phyloP scores from a whole-genome alignment of 2,113 vertebrate genomes.

The Alligator mississippiensis region DNA sequence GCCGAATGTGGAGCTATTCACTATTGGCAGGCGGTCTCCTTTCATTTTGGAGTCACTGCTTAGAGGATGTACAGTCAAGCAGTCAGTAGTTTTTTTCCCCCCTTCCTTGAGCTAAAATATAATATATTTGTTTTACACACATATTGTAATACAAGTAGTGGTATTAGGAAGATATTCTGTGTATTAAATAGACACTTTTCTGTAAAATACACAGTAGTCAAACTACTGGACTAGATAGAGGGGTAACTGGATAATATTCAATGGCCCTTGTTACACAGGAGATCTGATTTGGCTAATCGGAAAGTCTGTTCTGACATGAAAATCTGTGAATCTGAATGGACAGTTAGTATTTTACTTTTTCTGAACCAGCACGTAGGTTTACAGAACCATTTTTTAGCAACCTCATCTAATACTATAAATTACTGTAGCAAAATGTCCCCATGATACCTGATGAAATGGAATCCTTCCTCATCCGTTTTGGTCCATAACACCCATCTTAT shows the following conservation, averaged over 20 bases:
- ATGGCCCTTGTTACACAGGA: neutral
- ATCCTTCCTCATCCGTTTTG: neutral
- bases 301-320: neutral
- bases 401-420: neutral
- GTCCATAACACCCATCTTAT: neutral
- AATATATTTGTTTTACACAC: neutral
- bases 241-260: conserved; percentile 9
- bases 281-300: neutral
- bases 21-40: neutral
- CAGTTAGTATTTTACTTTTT: conserved; percentile 10
- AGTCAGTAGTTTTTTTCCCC: neutral
- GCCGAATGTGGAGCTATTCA: neutral
- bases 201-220: neutral
- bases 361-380: neutral
- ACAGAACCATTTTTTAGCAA: neutral
- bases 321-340: neutral
- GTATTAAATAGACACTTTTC: neutral
- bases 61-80: neutral
- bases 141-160: neutral
- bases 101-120: neutral
- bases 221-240: neutral
- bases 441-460: accelerated
- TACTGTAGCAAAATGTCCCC: neutral
- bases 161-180: neutral
- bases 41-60: neutral